Conservation (phyloP, 2,797 vertebrate species). For the Kryptolebias ocellatus region DNA sequence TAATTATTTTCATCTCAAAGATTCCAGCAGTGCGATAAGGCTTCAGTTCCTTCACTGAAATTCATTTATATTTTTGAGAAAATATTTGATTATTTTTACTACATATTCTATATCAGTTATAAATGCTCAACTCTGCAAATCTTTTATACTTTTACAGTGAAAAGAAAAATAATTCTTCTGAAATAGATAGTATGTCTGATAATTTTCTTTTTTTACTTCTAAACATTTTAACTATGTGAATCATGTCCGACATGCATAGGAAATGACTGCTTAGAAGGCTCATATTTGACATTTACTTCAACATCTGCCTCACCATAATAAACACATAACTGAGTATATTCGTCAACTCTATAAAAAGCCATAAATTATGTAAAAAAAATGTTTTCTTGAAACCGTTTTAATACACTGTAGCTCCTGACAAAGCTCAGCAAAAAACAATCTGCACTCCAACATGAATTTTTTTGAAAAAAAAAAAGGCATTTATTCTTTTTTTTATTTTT, state of each 20-base stretch:
- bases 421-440: conserved; percentile 1
- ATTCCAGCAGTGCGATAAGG: neutral
- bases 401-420: conserved; percentile 1
- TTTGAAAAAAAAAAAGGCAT: conserved; percentile 8
- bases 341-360: conserved; percentile 3
- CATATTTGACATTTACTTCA: conserved; percentile 19
- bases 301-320: neutral
- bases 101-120: too few relatives aligned
- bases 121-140: neutral
- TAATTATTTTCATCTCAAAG: neutral
- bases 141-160: neutral
- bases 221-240: too few relatives aligned
- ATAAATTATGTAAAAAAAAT: conserved; percentile 1
- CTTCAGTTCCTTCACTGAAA: neutral
- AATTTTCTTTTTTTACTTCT: too few relatives aligned
- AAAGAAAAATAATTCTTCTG: neutral
- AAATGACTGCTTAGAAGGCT: too few relatives aligned
- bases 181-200: too few relatives aligned
- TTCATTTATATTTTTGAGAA: conserved; percentile 20
- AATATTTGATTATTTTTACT: conserved; percentile 13
- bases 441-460: neutral
- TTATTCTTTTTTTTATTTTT: conserved; percentile 3
- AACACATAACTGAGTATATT: neutral
- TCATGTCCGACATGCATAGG: too few relatives aligned
- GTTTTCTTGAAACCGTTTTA: conserved; percentile 13